These are phyloP conservation scores for Oreonectes daqikongensis DNA, from an alignment of 2,797 vertebrate genomes.

Conservation along the genomic window DNA sequence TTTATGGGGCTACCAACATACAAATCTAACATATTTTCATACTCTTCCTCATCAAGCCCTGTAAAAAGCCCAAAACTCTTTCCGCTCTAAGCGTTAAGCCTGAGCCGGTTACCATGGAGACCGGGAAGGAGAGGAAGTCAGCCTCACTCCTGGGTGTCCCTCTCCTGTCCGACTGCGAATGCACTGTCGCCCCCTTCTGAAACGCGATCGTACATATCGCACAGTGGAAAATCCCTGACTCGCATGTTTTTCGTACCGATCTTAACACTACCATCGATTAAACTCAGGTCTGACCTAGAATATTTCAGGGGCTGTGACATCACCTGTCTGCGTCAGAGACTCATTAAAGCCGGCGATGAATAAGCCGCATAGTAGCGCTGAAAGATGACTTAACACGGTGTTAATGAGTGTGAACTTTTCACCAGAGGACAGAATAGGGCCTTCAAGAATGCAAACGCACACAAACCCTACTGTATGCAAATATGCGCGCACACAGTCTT, in stretches of 20 bases:
- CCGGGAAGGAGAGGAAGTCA: slow-evolving; percentile 49
- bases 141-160: slow-evolving; percentile 24
- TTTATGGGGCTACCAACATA: too few relatives aligned
- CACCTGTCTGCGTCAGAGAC: slow-evolving; percentile 19
- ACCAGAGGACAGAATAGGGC: slow-evolving; percentile 63
- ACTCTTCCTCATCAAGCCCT: background rate
- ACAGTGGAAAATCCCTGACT: slow-evolving; percentile 44
- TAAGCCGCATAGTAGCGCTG: slow-evolving; percentile 33
- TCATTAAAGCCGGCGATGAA: slow-evolving; percentile 40
- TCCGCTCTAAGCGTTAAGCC: slow-evolving; percentile 8
- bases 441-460: slow-evolving; percentile 42
- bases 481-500: slow-evolving; percentile 17
- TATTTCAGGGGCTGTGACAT: slow-evolving; percentile 28
- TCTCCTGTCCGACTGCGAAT: slow-evolving; percentile 10
- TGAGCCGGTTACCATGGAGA: slow-evolving; percentile 50
- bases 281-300: slow-evolving; percentile 31
- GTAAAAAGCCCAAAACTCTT: slow-evolving; percentile 15
- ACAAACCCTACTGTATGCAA: slow-evolving; percentile 36
- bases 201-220: background rate
- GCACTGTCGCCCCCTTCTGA: background rate
- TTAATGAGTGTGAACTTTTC: slow-evolving; percentile 64
- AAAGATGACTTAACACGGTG: slow-evolving; percentile 48
- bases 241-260: background rate
- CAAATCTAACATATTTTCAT: background rate
- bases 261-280: slow-evolving; percentile 23